A percentile compares a stretch with the other conserved stretches of the same genome.
Evolutionary conservation across 1,140 invertebrate genomes (phyloP).

Genomic region (Macrobrachium nipponense): DNA sequence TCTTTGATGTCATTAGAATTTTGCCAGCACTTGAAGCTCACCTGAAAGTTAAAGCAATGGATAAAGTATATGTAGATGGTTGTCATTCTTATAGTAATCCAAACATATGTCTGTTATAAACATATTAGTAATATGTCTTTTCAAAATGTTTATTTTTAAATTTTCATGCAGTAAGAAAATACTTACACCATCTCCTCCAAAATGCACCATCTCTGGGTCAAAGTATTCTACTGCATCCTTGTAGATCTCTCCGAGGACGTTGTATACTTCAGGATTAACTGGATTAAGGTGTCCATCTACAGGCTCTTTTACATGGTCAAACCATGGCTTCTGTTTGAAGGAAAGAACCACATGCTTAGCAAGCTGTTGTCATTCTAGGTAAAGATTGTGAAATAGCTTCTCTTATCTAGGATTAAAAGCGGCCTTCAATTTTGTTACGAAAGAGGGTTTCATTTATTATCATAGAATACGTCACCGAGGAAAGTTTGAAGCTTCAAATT

Average conservation of each 20-base stretch:
- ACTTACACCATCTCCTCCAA: conserved; percentile 87
- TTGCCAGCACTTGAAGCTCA: conserved; percentile 78
- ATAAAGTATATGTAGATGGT: too few species aligned
- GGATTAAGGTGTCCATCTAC: conserved; percentile 81
- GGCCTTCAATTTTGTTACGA: too few species aligned
- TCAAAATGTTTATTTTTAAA: neutral
- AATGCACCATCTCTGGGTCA: conserved; percentile 77
- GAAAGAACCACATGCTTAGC: too few species aligned
- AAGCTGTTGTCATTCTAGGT: too few species aligned
- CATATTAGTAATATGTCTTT: too few species aligned
- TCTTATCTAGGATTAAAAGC: too few species aligned
- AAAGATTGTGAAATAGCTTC: too few species aligned
- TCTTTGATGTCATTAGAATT: conserved; percentile 75
- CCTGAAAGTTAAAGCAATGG: neutral
- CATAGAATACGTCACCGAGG: too few species aligned
- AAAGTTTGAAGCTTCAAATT: too few species aligned
- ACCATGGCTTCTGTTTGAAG: conserved; percentile 21
- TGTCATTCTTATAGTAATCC: too few species aligned
- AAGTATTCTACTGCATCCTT: conserved; percentile 61
- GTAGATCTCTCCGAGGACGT: conserved; percentile 71
- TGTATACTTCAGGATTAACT: conserved; percentile 79
- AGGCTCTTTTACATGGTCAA: conserved; percentile 77
- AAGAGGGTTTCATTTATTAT: too few species aligned
- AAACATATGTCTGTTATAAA: too few species aligned
- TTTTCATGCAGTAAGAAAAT: neutral